Evolutionary conservation across 2,113 vertebrate species (phyloP).

Genomic region (Fukomys damarensis): DNA sequence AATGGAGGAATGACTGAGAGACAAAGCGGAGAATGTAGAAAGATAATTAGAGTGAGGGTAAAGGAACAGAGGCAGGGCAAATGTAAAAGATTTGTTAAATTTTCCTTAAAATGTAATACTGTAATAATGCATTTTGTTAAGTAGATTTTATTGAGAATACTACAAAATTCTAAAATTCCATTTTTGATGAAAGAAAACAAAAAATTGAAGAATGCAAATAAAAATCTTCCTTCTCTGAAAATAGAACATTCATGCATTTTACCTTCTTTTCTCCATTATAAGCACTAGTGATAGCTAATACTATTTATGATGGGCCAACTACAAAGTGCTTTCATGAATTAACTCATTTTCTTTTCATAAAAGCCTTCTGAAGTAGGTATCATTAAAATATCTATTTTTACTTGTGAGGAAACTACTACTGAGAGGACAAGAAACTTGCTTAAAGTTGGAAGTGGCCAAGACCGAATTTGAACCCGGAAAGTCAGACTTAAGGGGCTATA

Average conservation of each 20-base stretch:
- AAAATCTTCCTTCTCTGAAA: neutral
- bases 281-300: neutral
- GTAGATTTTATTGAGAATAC: neutral
- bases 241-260: neutral
- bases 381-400: neutral
- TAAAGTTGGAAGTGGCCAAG: neutral
- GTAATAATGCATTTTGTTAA: neutral
- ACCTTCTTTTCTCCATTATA: neutral
- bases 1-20: neutral
- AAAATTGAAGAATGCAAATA: neutral
- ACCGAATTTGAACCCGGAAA: neutral
- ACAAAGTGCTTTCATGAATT: neutral
- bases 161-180: conserved; percentile 3
- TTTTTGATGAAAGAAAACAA: neutral
- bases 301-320: neutral
- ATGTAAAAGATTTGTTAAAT: neutral
- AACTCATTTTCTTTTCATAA: neutral
- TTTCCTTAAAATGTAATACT: neutral
- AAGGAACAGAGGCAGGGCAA: neutral
- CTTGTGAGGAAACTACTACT: neutral
- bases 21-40: neutral
- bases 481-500: accelerated
- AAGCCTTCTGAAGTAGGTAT: neutral
- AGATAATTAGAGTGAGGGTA: neutral
- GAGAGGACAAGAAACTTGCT: neutral